These are phyloP conservation scores for Ochlodes sylvanus DNA, from an alignment of 2,888 invertebrate genomes.

Conservation along the genomic window DNA sequence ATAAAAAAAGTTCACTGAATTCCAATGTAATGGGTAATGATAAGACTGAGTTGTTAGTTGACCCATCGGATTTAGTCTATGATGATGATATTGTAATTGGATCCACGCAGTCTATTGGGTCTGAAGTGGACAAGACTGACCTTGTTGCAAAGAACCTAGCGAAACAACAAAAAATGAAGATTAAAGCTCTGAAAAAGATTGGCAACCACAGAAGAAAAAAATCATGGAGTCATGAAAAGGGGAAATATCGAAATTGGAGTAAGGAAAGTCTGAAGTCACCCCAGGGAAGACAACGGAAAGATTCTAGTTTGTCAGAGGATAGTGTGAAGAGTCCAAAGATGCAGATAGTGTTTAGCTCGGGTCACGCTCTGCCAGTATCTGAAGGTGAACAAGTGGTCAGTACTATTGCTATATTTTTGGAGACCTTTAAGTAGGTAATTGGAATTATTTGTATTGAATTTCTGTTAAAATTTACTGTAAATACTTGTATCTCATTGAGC, in stretches of 20 bases:
- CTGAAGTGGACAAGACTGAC: slow-evolving; percentile 61
- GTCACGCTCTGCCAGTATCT: slow-evolving; percentile 82
- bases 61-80: slow-evolving; percentile 67
- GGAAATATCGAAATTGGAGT: slow-evolving; percentile 55
- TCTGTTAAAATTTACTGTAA: too few species aligned
- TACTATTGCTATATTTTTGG: slow-evolving; percentile 20
- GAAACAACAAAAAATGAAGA: slow-evolving; percentile 58
- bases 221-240: slow-evolving; percentile 62
- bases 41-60: slow-evolving; percentile 45
- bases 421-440: too few species aligned
- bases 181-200: slow-evolving; percentile 62
- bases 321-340: slow-evolving; percentile 72
- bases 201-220: slow-evolving; percentile 78
- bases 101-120: slow-evolving; percentile 62
- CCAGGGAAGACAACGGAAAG: slow-evolving; percentile 62
- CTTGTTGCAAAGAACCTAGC: slow-evolving; percentile 57
- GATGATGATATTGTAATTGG: slow-evolving; percentile 72
- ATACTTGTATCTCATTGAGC: too few species aligned
- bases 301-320: slow-evolving; percentile 70
- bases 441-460: too few species aligned
- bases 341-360: slow-evolving; percentile 82
- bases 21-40: background rate
- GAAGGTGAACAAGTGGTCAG: slow-evolving; percentile 86
- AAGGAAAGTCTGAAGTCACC: slow-evolving; percentile 68
- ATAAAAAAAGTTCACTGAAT: slow-evolving; percentile 46